Percentiles rank a stretch among this genome's conserved stretches.
These are phyloP conservation scores for Poeciliopsis turneri DNA, from an alignment of 2,797 vertebrate species.

Conservation along the genomic window DNA sequence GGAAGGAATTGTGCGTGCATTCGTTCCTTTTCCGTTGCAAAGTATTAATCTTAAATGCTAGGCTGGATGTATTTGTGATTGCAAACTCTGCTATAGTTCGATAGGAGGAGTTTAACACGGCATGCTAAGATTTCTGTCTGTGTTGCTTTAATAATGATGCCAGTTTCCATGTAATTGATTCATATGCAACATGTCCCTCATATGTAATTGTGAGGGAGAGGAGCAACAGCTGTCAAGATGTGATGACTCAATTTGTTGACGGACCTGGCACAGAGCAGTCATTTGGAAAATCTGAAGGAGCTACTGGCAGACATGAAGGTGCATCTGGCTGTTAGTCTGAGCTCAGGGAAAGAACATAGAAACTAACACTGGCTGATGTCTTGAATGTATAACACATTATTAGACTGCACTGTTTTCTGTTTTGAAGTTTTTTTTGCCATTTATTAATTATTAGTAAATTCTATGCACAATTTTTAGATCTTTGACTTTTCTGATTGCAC, in stretches of 20 bases:
- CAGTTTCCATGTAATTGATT: slow-evolving; percentile 38
- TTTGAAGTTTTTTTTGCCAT: neutral
- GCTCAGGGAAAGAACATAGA: slow-evolving; percentile 27
- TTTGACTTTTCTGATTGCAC: neutral
- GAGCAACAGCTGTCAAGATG: slow-evolving; percentile 68
- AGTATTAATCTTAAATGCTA: neutral
- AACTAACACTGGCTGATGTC: slow-evolving; percentile 16
- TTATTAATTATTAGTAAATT: neutral
- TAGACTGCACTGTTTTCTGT: neutral
- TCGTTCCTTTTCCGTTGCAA: neutral
- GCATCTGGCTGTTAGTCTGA: slow-evolving; percentile 66
- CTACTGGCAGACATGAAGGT: slow-evolving; percentile 67
- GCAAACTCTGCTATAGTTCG: neutral
- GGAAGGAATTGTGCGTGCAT: neutral
- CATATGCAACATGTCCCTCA: slow-evolving; percentile 24
- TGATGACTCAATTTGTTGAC: slow-evolving; percentile 76
- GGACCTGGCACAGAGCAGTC: slow-evolving; percentile 68
- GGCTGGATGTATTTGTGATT: neutral
- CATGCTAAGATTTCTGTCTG: neutral
- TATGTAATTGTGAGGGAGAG: slow-evolving; percentile 30
- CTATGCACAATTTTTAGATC: neutral
- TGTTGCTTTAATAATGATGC: slow-evolving; percentile 28
- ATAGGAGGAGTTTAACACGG: neutral
- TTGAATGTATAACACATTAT: neutral
- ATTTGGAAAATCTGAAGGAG: slow-evolving; percentile 70